A percentile compares a stretch with the other conserved stretches of the same genome.
These are phyloP conservation scores for Chloroceryle aenea DNA, from an alignment of 2,113 vertebrate species.

Conservation along the genomic window DNA sequence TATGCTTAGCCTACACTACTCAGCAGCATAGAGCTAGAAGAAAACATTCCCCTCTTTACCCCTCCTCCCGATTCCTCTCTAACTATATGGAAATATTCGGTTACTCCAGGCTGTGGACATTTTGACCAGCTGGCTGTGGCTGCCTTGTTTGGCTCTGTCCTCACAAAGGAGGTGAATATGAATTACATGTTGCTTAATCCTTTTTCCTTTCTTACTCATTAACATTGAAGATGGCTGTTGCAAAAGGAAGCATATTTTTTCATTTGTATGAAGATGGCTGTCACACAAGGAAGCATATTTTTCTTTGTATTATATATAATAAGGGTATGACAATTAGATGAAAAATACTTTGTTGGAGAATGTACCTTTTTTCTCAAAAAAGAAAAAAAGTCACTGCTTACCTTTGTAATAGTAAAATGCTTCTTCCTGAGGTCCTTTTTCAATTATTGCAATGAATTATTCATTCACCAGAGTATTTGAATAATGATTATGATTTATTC, in stretches of 20 bases:
- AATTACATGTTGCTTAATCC: neutral
- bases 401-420: neutral
- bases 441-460: conserved; percentile 39
- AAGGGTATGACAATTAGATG: neutral
- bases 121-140: neutral
- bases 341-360: neutral
- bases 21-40: neutral
- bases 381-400: neutral
- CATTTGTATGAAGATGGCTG: neutral
- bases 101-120: neutral
- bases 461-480: conserved; percentile 13
- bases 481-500: conserved; percentile 30
- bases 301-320: neutral
- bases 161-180: neutral
- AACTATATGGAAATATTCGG: neutral
- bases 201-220: neutral
- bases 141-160: neutral
- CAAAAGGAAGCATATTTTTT: neutral
- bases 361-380: neutral
- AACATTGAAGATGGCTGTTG: conserved; percentile 1
- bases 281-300: neutral
- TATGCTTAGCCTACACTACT: conserved; percentile 2
- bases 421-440: neutral
- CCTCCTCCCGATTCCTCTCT: neutral
- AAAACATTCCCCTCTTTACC: neutral